These are phyloP conservation scores for Henricia sp. DNA, from an alignment of 53 echinoderm and acorn worm genomes.

Conservation along the genomic window DNA sequence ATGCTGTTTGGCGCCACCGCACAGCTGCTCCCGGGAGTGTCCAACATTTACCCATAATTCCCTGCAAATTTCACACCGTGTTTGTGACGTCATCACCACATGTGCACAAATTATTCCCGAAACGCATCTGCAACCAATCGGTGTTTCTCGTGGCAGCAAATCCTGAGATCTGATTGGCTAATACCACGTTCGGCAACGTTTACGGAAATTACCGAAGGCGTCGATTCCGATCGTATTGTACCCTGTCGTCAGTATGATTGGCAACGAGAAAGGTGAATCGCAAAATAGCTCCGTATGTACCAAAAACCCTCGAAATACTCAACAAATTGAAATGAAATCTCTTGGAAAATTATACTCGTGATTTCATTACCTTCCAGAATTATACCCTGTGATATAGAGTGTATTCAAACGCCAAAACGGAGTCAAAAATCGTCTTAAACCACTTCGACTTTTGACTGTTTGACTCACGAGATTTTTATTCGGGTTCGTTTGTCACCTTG, in stretches of 20 bases:
- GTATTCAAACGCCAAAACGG: background rate
- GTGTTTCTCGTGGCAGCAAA: slow-evolving; percentile 33
- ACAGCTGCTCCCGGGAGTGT: slow-evolving; percentile 25
- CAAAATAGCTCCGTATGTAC: slow-evolving; percentile 41
- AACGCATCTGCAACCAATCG: slow-evolving; percentile 33
- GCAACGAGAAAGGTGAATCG: slow-evolving; percentile 69
- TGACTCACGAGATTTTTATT: slow-evolving; percentile 42
- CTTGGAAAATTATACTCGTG: slow-evolving; percentile 36
- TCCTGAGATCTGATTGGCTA: slow-evolving; percentile 58
- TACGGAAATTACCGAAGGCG: slow-evolving; percentile 60
- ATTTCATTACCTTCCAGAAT: background rate
- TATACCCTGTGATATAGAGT: slow-evolving; percentile 12
- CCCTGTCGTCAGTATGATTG: slow-evolving; percentile 70
- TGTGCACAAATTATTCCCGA: slow-evolving; percentile 53
- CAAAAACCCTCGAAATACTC: slow-evolving; percentile 55
- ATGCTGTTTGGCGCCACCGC: slow-evolving; percentile 27
- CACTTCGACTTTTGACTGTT: slow-evolving; percentile 36
- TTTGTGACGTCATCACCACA: slow-evolving; percentile 43
- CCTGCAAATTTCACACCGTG: slow-evolving; percentile 1
- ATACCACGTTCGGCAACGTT: slow-evolving; percentile 19
- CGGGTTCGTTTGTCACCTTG: slow-evolving; percentile 31
- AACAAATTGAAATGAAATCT: slow-evolving; percentile 22
- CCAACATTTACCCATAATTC: slow-evolving; percentile 40
- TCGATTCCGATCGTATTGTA: slow-evolving; percentile 76
- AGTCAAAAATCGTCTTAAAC: slow-evolving; percentile 36